Percentiles rank a stretch among this genome's conserved stretches.
Conservation (phyloP, 2,888 invertebrate species). For the Campoplex capitator region DNA sequence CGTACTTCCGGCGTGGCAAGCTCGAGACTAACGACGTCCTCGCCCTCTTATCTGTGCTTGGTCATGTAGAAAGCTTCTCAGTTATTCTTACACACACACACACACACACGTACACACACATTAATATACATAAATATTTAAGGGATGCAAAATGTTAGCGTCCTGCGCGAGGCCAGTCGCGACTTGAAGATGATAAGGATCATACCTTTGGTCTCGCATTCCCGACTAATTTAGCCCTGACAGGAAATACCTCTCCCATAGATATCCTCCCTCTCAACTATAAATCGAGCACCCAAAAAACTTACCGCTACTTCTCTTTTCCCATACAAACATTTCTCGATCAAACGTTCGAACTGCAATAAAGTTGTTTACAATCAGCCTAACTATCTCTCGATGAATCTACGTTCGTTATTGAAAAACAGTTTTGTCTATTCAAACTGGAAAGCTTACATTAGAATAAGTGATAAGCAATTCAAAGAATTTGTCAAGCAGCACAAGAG, state of each 20-base stretch:
- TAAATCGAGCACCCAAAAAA: background rate
- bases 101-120: slow-evolving; percentile 16
- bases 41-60: slow-evolving; percentile 81
- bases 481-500: slow-evolving; percentile 27
- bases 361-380: background rate
- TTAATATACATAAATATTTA: slow-evolving; percentile 56
- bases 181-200: slow-evolving; percentile 62
- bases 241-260: slow-evolving; percentile 74
- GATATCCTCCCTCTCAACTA: slow-evolving; percentile 42
- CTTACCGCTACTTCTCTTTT: background rate
- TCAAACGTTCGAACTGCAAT: background rate
- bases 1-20: slow-evolving; percentile 79
- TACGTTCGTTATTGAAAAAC: background rate
- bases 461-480: slow-evolving; percentile 14
- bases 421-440: background rate
- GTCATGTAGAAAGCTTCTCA: slow-evolving; percentile 76
- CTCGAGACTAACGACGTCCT: slow-evolving; percentile 82
- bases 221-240: slow-evolving; percentile 80
- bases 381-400: background rate
- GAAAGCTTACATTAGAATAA: background rate
- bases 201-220: slow-evolving; percentile 70
- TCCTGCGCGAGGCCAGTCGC: slow-evolving; percentile 37
- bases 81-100: slow-evolving; percentile 40
- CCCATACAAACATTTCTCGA: background rate
- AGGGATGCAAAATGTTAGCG: slow-evolving; percentile 71